phyloP scores from a whole-genome alignment of 2,113 vertebrate species.

The Pholis gunnellus region DNA sequence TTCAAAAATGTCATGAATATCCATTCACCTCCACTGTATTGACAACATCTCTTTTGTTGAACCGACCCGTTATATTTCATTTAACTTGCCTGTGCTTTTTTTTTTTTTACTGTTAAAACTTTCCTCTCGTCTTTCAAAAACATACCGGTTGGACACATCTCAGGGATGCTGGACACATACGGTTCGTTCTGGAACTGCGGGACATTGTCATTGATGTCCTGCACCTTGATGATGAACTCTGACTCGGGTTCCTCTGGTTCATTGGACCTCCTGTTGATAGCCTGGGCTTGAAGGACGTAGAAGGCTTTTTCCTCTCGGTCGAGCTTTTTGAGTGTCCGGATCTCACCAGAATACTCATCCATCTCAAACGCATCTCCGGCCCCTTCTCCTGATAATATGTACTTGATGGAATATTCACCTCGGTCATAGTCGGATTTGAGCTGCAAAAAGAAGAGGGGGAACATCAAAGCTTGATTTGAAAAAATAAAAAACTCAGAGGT shows the following conservation, averaged over 20 bases:
- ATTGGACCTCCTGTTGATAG: conserved; percentile 83
- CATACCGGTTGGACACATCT: conserved; percentile 94
- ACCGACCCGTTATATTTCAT: neutral
- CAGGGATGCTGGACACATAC: conserved; percentile 90
- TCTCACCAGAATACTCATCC: conserved; percentile 85
- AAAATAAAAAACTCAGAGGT: neutral
- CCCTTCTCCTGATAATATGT: conserved; percentile 89
- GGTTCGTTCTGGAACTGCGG: conserved; percentile 92
- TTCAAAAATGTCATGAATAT: neutral
- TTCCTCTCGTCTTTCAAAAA: neutral
- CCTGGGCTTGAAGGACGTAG: conserved; percentile 89
- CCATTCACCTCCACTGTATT: neutral
- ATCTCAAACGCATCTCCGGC: conserved; percentile 88
- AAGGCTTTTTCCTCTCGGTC: conserved; percentile 91
- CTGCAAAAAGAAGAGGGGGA: conserved; percentile 74
- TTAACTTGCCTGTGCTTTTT: neutral
- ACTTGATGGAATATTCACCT: conserved; percentile 84
- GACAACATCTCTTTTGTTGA: neutral
- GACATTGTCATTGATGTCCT: conserved; percentile 93
- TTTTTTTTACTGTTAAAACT: neutral
- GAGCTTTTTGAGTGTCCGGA: conserved; percentile 84
- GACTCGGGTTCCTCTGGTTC: conserved; percentile 90
- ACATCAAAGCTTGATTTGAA: neutral
- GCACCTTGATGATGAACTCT: conserved; percentile 93
- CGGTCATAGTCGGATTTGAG: conserved; percentile 89